phyloP scores from a whole-genome alignment of 2,113 vertebrate genomes.

The Leucoraja erinaceus region DNA sequence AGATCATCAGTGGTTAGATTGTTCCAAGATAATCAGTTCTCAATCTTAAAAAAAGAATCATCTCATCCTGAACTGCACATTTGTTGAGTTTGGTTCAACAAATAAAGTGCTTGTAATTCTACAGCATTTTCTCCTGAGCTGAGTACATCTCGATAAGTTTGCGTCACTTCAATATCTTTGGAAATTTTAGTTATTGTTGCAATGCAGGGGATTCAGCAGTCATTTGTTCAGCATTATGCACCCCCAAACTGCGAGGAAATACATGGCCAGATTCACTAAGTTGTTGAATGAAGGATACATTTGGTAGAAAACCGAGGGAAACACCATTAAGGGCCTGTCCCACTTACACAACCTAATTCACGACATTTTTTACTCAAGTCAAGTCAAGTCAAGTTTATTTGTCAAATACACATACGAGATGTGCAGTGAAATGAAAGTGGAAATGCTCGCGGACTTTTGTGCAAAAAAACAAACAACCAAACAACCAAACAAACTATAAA shows the following conservation, averaged over 20 bases:
- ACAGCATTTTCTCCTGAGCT: background rate
- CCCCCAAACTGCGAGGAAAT: conserved; percentile 4
- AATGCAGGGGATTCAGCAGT: background rate
- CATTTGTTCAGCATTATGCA: background rate
- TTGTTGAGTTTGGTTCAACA: background rate
- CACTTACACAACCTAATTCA: too few species aligned
- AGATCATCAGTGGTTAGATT: background rate
- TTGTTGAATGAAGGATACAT: background rate
- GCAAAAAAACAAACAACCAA: too few species aligned
- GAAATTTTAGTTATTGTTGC: background rate
- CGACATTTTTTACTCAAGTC: too few species aligned
- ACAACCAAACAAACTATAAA: too few species aligned
- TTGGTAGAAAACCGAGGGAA: background rate
- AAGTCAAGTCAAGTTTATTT: too few species aligned
- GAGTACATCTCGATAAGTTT: background rate
- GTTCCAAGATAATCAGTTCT: background rate
- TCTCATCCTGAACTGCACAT: background rate
- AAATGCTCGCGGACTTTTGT: too few species aligned
- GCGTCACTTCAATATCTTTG: background rate
- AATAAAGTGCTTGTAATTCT: background rate
- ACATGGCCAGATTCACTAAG: background rate
- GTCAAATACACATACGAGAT: too few species aligned
- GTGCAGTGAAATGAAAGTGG: too few species aligned
- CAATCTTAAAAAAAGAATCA: background rate
- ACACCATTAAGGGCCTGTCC: too few species aligned